Evolutionary conservation across 1,140 invertebrate species (phyloP).

Genomic region (Cheumatopsyche charites): DNA sequence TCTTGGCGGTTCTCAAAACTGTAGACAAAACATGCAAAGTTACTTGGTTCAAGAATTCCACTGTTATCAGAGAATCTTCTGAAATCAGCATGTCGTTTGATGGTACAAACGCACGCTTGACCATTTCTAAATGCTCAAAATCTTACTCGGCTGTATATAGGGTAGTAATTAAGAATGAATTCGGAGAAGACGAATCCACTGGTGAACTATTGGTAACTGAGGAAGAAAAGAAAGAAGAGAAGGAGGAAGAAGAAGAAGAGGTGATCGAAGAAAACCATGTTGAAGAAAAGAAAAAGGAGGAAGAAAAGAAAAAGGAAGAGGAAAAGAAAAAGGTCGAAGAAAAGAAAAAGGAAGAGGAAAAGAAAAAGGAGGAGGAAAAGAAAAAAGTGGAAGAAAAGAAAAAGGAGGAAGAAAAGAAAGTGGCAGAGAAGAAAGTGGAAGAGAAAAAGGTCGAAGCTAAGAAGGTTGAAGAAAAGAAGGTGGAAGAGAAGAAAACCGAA

Average conservation of each 20-base stretch:
- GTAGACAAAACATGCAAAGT: slow-evolving; percentile 79
- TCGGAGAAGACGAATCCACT: slow-evolving; percentile 80
- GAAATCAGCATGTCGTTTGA: slow-evolving; percentile 77
- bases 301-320: slow-evolving; percentile 51
- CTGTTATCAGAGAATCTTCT: slow-evolving; percentile 71
- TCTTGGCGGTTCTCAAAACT: slow-evolving; percentile 73
- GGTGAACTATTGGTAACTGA: slow-evolving; percentile 76
- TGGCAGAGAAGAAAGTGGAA: slow-evolving; percentile 56
- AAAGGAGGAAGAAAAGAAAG: slow-evolving; percentile 56
- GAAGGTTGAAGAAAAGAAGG: slow-evolving; percentile 61
- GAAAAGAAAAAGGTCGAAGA: slow-evolving; percentile 51
- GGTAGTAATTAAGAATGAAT: slow-evolving; percentile 81
- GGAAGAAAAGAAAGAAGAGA: slow-evolving; percentile 61
- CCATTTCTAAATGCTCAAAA: slow-evolving; percentile 71
- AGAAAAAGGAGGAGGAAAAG: slow-evolving; percentile 55
- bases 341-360: slow-evolving; percentile 54
- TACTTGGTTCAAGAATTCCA: slow-evolving; percentile 86
- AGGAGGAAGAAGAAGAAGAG: slow-evolving; percentile 60
- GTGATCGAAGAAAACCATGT: slow-evolving; percentile 57
- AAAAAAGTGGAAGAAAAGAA: slow-evolving; percentile 53
- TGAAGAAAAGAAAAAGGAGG: slow-evolving; percentile 60
- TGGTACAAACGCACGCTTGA: slow-evolving; percentile 77
- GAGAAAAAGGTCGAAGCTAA: slow-evolving; percentile 57
- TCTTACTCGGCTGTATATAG: slow-evolving; percentile 79
- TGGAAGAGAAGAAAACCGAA: slow-evolving; percentile 57